Evolutionary conservation across 2,797 vertebrate genomes (phyloP).

Genomic region (Premnoplex brunnescens): DNA sequence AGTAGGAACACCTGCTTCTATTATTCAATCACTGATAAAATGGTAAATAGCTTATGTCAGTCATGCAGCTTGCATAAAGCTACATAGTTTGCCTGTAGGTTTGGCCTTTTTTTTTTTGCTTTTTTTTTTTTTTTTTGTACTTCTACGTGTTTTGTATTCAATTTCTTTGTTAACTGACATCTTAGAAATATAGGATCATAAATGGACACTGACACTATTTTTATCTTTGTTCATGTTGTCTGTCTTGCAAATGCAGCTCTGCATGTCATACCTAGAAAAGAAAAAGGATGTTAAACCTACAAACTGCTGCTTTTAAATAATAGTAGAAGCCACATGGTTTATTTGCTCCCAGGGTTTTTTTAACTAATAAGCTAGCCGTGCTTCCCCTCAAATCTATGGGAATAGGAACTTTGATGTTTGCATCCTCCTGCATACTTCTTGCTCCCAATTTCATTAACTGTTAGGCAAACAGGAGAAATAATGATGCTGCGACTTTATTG

Average conservation of each 20-base stretch:
- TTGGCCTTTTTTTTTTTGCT: conserved; percentile 15
- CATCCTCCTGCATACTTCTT: neutral
- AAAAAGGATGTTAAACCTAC: neutral
- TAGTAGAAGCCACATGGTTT: neutral
- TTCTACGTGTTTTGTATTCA: conserved; percentile 54
- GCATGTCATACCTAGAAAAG: neutral
- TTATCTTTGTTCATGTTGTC: conserved; percentile 65
- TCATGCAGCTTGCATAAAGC: conserved; percentile 67
- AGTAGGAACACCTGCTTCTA: conserved; percentile 76
- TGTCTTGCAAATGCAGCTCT: conserved; percentile 39
- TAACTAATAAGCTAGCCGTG: neutral
- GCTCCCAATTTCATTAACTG: conserved; percentile 17
- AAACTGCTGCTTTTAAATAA: conserved; percentile 21
- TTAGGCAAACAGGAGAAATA: neutral
- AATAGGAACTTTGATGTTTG: neutral
- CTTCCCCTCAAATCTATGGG: neutral
- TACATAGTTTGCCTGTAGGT: conserved; percentile 66
- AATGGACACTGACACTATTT: conserved; percentile 63
- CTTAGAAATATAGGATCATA: conserved; percentile 66
- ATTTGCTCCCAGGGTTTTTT: neutral
- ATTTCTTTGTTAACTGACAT: conserved; percentile 68
- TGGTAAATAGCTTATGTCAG: conserved; percentile 76
- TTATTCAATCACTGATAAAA: conserved; percentile 77
- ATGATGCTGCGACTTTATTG: neutral
- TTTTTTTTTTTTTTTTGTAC: neutral